phyloP scores from a whole-genome alignment of 2,888 invertebrate genomes.

The Acholoe squamosa region DNA sequence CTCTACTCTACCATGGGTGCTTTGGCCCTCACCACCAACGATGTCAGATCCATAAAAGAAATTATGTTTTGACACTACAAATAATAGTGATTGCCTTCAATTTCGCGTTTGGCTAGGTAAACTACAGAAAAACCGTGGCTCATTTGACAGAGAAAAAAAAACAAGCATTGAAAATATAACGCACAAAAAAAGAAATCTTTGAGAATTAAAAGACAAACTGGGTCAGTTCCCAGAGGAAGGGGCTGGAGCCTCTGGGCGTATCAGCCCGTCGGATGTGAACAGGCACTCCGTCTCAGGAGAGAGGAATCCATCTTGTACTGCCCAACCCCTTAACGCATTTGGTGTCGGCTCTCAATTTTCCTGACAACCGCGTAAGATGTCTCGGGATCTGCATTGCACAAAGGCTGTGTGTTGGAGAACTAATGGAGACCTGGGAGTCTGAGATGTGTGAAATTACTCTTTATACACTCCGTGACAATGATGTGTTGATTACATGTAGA shows the following conservation, averaged over 20 bases:
- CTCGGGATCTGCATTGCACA: background rate
- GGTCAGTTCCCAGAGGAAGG: background rate
- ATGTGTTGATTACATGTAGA: too few species aligned
- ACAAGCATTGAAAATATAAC: background rate
- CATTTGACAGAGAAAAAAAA: too few species aligned
- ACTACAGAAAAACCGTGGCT: too few species aligned
- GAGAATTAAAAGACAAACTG: background rate
- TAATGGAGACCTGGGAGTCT: background rate
- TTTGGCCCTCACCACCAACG: too few species aligned
- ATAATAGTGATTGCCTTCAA: too few species aligned
- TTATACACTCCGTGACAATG: background rate
- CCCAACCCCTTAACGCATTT: conserved; percentile 8
- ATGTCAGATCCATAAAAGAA: too few species aligned
- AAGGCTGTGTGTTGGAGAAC: background rate
- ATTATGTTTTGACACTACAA: too few species aligned
- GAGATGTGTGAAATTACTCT: background rate
- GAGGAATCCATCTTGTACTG: background rate
- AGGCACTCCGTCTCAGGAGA: background rate
- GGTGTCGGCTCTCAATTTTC: background rate
- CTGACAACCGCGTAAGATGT: background rate
- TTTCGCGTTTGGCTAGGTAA: too few species aligned
- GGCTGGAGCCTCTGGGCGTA: background rate
- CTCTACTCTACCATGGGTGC: too few species aligned
- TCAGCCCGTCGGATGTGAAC: background rate
- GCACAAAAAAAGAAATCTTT: background rate